Percentiles rank a stretch among this genome's conserved stretches.
Evolutionary conservation across 2,888 invertebrate genomes (phyloP).

Genomic region (Rosalia funebris): DNA sequence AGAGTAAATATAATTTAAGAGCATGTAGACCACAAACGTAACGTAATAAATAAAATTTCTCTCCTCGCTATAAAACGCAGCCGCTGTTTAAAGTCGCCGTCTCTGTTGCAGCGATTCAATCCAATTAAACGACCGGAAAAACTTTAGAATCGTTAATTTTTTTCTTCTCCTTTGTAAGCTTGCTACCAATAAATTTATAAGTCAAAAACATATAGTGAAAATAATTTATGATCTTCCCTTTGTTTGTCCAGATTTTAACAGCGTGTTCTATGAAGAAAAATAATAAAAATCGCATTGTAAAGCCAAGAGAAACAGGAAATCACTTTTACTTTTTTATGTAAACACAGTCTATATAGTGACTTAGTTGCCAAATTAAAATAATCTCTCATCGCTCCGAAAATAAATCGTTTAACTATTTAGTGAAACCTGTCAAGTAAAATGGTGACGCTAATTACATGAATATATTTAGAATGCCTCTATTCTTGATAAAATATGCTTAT

Average conservation of each 20-base stretch:
- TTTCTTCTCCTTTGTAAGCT: constrained; percentile 54
- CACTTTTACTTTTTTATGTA: constrained; percentile 42
- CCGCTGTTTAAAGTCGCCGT: constrained; percentile 54
- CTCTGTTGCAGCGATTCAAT: constrained; percentile 60
- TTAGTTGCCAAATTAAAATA: constrained; percentile 58
- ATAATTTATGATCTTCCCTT: constrained; percentile 51
- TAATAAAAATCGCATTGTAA: constrained; percentile 19
- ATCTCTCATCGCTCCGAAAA: constrained; percentile 55
- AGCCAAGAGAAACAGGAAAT: constrained; percentile 45
- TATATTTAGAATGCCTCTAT: constrained; percentile 46
- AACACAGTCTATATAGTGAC: constrained; percentile 39
- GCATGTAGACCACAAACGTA: constrained; percentile 45
- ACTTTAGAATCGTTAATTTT: constrained; percentile 63
- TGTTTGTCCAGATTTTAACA: constrained; percentile 33
- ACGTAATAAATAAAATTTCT: constrained; percentile 50
- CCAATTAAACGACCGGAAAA: constrained; percentile 64
- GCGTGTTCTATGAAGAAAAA: constrained; percentile 25
- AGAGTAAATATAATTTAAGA: constrained; percentile 45
- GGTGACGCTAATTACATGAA: constrained; percentile 56
- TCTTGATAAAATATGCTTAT: constrained; percentile 48
- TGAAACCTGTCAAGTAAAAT: constrained; percentile 55
- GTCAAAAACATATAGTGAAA: constrained; percentile 60
- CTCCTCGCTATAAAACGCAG: constrained; percentile 60
- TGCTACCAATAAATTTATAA: constrained; percentile 61
- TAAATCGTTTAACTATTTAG: constrained; percentile 56